Percentiles rank a stretch among this genome's conserved stretches.
phyloP scores from a whole-genome alignment of 2,113 vertebrate genomes.

The Vulpes vulpes region DNA sequence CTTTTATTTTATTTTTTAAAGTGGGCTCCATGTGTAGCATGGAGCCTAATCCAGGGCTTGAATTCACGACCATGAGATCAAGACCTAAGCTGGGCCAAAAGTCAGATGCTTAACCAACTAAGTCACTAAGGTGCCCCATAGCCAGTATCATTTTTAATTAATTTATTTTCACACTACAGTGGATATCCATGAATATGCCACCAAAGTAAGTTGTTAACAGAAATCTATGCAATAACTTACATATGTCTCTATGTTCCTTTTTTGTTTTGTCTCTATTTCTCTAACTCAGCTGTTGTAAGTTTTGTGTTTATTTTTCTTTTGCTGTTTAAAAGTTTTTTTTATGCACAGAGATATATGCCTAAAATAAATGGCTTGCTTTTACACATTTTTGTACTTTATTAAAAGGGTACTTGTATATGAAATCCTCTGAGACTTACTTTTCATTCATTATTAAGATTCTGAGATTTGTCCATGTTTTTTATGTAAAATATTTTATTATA shows the following conservation, averaged over 20 bases:
- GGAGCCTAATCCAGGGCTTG: background rate
- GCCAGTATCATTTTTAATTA: background rate
- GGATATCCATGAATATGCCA: background rate
- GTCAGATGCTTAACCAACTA: background rate
- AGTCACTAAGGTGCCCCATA: background rate
- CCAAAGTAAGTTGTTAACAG: background rate
- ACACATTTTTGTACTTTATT: background rate
- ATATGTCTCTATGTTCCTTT: background rate
- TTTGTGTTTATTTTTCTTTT: conserved; percentile 35
- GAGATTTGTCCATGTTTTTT: background rate
- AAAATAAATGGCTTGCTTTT: background rate
- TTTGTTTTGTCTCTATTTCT: background rate
- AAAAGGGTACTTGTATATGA: background rate
- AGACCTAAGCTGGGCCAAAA: background rate
- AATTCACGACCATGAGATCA: background rate
- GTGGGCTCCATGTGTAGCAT: background rate
- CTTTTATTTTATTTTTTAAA: background rate
- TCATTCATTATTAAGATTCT: background rate
- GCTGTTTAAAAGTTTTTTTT: conserved; percentile 1
- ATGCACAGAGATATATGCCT: background rate
- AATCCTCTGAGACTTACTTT: background rate
- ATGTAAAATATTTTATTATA: background rate
- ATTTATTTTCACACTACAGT: background rate
- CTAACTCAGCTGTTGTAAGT: background rate
- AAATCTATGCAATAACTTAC: background rate